These are phyloP conservation scores for Silurus aristotelis DNA, from an alignment of 2,797 vertebrate species.

Conservation along the genomic window DNA sequence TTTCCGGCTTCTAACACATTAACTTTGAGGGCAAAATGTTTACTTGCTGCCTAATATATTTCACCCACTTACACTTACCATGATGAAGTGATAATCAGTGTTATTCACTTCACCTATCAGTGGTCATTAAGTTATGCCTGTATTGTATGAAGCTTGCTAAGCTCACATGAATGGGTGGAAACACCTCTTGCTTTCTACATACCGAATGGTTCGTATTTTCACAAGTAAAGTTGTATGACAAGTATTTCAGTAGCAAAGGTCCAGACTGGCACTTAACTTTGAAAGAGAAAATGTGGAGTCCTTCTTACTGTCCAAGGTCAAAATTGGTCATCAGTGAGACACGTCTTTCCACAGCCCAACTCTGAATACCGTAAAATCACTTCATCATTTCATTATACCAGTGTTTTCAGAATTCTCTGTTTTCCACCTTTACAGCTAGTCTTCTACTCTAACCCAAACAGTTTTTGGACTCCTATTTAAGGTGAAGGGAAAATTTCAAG, in stretches of 20 bases:
- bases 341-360: background rate
- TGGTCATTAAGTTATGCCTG: no score
- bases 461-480: no score
- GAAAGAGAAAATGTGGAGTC: background rate
- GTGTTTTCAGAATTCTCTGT: background rate
- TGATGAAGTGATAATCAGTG: no score
- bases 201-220: background rate
- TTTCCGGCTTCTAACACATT: no score
- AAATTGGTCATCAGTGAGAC: no score
- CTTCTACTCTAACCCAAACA: no score
- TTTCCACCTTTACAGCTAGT: background rate
- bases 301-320: no score
- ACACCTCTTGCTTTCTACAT: background rate
- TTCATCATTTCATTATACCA: background rate
- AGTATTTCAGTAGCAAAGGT: background rate
- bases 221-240: background rate
- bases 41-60: no score
- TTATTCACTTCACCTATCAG: no score
- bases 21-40: no score
- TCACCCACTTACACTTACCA: no score
- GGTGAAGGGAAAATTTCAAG: no score
- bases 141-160: background rate
- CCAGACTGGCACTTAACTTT: background rate
- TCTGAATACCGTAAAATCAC: background rate
- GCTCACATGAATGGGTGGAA: background rate